Base-by-base conservation (phyloP, 1,140 invertebrate genomes). In the Lucilia sericata region DNA sequence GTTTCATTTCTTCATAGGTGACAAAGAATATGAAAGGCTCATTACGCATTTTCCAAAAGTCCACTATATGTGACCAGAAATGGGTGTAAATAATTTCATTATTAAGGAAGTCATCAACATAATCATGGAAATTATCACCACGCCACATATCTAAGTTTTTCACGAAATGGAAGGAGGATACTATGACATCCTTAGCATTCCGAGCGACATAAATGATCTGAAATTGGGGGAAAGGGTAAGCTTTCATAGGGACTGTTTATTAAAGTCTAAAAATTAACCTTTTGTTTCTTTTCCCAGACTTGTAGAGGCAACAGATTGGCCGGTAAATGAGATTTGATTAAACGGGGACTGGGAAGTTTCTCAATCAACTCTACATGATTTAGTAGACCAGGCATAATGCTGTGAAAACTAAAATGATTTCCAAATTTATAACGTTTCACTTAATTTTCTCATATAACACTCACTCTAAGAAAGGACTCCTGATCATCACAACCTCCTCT, bases 111-210 rank as follows among this genome's bases (percentile, higher is more conserved):
- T 93, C 87, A 83, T 93, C 88, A 55, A 93, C 93, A 87, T 94
- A 95, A 13, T 94, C 91, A 2, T 93, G 89, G 84, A 95, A 93
- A 83, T 91, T 91, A 25, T 94, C 92, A 13, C 94, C 94, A 10
- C 85, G 88, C 87, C 93, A 94, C 9, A 92, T 92, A 84, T 93
- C 92, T 42, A 94, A 86, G 3, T 93, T 86, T 84, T 91, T 92
- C 83, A 92, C 92, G 87, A 95, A 95, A 88, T 96, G 93, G 87
- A 92, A 96, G 87, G 94, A 96, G 0, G 95, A 96, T 2, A 96
- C 92, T n/a, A 93, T 93, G 4, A 94, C 93, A 89, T 97, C 96
- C 90, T 96, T 96, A 0, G 95, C 94, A 88, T 96, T 96, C 86
- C 96, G 92, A 0, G 93, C 92, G 1, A 96, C 92, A 87, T 96